Percentiles rank a stretch among this genome's conserved stretches.
phyloP scores from a whole-genome alignment of 2,797 vertebrate genomes.

The Petrocephalus sullivani region DNA sequence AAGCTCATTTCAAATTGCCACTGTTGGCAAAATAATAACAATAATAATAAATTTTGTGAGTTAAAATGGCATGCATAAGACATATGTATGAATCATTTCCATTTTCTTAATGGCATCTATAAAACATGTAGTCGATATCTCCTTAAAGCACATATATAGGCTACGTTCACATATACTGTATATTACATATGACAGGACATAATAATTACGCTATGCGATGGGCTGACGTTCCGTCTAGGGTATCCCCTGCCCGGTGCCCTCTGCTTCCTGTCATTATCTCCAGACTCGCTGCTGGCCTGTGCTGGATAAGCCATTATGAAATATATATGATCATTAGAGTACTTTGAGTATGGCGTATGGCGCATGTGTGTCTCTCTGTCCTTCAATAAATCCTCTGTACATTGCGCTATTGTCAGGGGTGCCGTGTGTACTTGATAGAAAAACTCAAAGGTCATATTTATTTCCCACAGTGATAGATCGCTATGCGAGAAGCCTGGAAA shows the following conservation, averaged over 20 bases:
- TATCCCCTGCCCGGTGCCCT: background rate
- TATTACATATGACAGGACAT: conserved; percentile 9
- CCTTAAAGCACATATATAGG: background rate
- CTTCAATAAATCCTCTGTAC: background rate
- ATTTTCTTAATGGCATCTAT: background rate
- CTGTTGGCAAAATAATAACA: background rate
- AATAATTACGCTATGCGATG: background rate
- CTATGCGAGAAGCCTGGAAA: background rate
- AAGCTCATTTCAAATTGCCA: background rate
- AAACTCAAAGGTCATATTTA: conserved; percentile 9
- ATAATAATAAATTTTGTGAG: background rate
- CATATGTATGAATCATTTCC: background rate
- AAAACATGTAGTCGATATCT: background rate
- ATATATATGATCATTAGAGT: background rate
- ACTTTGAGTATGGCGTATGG: background rate
- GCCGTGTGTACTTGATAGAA: background rate
- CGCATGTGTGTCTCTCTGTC: background rate
- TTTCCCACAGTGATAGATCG: background rate
- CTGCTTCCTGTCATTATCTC: background rate
- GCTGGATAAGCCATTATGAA: background rate
- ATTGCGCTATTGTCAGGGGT: background rate
- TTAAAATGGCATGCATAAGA: background rate
- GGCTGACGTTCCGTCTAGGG: background rate
- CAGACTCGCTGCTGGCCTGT: background rate
- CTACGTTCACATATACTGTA: background rate